phyloP scores from a whole-genome alignment of 37 sponge, comb jelly and placozoan species.

The Theonella swinhoei region DNA sequence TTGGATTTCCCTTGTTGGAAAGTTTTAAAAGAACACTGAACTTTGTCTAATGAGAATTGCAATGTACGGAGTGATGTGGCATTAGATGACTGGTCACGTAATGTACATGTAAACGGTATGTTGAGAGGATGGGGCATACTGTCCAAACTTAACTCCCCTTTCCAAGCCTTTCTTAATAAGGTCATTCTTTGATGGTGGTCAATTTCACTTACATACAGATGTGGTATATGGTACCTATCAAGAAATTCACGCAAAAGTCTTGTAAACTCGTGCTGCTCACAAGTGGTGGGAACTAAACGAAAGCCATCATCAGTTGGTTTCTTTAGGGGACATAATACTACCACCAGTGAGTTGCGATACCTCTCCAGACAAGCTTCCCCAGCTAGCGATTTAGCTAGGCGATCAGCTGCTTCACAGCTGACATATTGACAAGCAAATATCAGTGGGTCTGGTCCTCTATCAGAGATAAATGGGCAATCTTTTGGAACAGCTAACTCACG shows the following conservation, averaged over 20 bases:
- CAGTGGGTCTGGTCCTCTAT: conserved; percentile 76
- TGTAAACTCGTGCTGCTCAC: conserved; percentile 46
- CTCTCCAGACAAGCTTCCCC: conserved; percentile 38
- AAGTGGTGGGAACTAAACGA: conserved; percentile 19
- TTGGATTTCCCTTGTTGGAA: neutral
- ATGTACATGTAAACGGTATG: neutral
- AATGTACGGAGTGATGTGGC: neutral
- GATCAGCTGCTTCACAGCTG: conserved; percentile 21
- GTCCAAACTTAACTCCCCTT: conserved; percentile 6
- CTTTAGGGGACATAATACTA: conserved; percentile 61
- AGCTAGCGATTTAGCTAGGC: conserved; percentile 9
- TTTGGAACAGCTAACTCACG: conserved; percentile 17
- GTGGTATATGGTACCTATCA: conserved; percentile 44
- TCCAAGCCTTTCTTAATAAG: conserved; percentile 28
- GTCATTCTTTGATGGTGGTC: conserved; percentile 42
- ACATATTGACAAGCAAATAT: conserved; percentile 3
- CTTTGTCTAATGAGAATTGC: neutral
- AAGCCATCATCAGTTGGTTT: conserved; percentile 57
- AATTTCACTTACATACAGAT: conserved; percentile 44
- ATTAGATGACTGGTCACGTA: neutral
- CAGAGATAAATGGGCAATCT: conserved; percentile 46
- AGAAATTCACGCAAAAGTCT: conserved; percentile 30
- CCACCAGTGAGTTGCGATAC: conserved; percentile 43
- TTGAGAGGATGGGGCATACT: neutral
- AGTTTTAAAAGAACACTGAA: neutral